Evolutionary conservation across 1,140 invertebrate species (phyloP), one percentile per base, ranked within the genome.

Genomic region (Drosophila subobscura): DNA sequence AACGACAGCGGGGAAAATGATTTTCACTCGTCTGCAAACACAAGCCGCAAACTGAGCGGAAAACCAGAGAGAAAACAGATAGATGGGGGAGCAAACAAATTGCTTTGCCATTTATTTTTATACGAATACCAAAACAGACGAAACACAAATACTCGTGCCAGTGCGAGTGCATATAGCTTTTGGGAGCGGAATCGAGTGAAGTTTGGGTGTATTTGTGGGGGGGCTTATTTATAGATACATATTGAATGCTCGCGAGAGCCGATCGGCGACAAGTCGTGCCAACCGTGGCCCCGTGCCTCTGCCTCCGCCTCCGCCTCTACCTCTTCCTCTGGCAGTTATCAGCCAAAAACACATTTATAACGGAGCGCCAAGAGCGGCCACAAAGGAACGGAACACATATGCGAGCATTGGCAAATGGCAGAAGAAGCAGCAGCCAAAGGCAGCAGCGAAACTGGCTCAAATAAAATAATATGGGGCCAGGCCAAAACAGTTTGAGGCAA

Each of bases 401-500:
- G 29, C 45, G 33, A 10, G 50, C 41, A 68, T 68, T 68, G 66
- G 66, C 64, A 68, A 68, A 68, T 68, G 56, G 27, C 53, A 44
- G 41, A 68, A 59, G 37, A 63, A 59, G 49, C 29, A 27, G 25
- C 25, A 27, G 25, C 25, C 25, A 27, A 27, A 27, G 5, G 29
- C 51, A 40, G 57, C 47, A 27, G 44, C 56, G 61, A 74, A 73
- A 79, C 56, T 76, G 66, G 66, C 72, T 75, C 77, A 89, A 89
- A 89, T 89, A 75, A 79, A 84, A 79, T 86, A 85, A 64, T 78
- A 64, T 68, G 54, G 49, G 77, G 72, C 77, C 71, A 79, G 77
- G 71, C 83, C 80, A 88, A 88, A 88, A 83, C 83, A 88, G 84
- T 88, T 88, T 89, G 72, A 84, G 81, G 76, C 76, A 85, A 71